phyloP scores from a whole-genome alignment of 2,113 vertebrate genomes.

The Podarcis muralis region DNA sequence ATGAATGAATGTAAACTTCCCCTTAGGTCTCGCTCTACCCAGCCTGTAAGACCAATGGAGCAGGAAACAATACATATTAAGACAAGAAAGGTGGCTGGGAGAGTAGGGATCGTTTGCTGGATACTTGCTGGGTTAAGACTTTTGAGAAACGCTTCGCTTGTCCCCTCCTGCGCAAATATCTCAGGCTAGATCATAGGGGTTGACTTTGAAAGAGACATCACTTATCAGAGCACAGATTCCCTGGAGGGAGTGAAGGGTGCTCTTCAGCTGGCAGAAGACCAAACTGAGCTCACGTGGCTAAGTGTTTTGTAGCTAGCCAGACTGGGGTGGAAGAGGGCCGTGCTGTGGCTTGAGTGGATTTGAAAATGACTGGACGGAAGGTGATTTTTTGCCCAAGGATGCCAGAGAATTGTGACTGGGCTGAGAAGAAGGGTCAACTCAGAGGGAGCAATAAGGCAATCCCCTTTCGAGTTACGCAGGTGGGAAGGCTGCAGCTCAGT shows the following conservation, averaged over 20 bases:
- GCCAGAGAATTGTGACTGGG: neutral
- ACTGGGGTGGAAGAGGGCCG: neutral
- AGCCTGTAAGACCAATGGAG: conserved; percentile 20
- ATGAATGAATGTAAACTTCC: neutral
- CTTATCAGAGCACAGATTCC: neutral
- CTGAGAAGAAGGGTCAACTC: neutral
- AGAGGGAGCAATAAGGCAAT: neutral
- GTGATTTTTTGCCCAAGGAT: neutral
- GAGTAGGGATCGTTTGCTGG: neutral
- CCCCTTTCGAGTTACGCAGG: neutral
- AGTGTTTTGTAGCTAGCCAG: neutral
- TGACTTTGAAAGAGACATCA: neutral
- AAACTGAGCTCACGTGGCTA: neutral
- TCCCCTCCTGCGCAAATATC: neutral
- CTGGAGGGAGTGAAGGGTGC: neutral
- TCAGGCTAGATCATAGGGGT: neutral
- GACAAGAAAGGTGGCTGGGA: neutral
- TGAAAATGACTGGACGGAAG: neutral
- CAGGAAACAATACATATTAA: conserved; percentile 15
- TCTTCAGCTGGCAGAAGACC: neutral
- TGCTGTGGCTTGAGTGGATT: neutral
- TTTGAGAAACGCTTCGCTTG: neutral
- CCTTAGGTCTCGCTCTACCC: neutral
- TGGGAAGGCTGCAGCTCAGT: no score
- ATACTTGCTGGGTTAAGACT: conserved; percentile 16